Evolutionary conservation across 2,888 invertebrate species (phyloP).

Genomic region (Julus scanicus): DNA sequence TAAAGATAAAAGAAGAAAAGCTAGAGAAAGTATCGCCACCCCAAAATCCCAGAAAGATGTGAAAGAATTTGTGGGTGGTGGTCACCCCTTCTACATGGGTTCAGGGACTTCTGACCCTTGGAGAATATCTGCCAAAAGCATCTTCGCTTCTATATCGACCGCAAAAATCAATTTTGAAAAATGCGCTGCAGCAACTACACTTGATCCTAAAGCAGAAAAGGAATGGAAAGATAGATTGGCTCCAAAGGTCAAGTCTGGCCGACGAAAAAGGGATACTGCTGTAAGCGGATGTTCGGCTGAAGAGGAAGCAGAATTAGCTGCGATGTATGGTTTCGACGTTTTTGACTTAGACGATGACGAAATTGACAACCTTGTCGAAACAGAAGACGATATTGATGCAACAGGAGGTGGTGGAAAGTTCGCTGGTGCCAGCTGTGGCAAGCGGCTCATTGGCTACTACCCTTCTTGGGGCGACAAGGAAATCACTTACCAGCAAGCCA

Average conservation of each 20-base stretch:
- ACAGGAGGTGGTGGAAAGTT: neutral
- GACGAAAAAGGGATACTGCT: neutral
- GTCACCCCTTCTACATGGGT: neutral
- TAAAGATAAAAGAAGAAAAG: neutral
- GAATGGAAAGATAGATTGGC: neutral
- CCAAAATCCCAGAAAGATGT: neutral
- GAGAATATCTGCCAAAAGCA: neutral
- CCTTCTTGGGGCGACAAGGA: constrained; percentile 62
- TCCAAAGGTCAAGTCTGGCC: neutral
- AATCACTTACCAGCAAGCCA: constrained; percentile 62
- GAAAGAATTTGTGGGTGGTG: neutral
- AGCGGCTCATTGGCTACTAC: constrained; percentile 63
- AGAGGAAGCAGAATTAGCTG: neutral
- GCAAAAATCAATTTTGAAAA: neutral
- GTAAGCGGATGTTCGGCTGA: neutral
- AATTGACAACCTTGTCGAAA: neutral
- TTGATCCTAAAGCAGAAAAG: neutral
- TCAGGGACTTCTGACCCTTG: neutral
- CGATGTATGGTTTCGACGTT: neutral
- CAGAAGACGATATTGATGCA: neutral
- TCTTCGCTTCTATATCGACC: neutral
- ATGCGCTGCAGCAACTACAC: neutral
- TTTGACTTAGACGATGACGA: neutral
- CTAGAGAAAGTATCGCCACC: neutral
- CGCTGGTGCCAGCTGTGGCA: constrained; percentile 54